Conservation (phyloP, 2,797 vertebrate species). For the Coreius guichenoti region DNA sequence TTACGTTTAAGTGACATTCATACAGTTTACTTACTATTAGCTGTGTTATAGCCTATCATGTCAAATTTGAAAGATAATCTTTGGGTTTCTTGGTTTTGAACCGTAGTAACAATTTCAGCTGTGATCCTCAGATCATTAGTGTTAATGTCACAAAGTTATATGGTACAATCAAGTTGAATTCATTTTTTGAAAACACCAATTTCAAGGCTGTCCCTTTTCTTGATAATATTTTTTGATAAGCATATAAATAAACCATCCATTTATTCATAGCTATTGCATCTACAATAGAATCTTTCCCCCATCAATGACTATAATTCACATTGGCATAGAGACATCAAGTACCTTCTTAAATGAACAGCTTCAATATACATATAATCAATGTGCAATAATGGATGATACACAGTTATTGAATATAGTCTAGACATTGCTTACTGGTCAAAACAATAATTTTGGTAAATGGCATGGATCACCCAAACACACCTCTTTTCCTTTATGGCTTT, state of each 20-base stretch:
- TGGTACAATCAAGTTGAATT: neutral
- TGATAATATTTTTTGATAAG: conserved; percentile 9
- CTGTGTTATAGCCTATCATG: neutral
- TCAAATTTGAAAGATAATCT: conserved; percentile 2
- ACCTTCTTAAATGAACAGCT: conserved; percentile 23
- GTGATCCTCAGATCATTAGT: neutral
- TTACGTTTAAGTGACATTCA: neutral
- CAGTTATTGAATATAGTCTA: conserved; percentile 22
- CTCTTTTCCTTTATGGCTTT: conserved; percentile 59
- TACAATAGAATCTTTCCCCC: conserved; percentile 10
- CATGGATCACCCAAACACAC: conserved; percentile 33
- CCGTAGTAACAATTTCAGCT: neutral
- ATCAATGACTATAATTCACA: conserved; percentile 18
- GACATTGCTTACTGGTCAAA: conserved; percentile 34
- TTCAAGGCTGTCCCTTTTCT: neutral
- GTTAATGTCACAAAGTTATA: neutral
- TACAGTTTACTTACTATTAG: neutral
- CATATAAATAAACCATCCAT: conserved; percentile 25
- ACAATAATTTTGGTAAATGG: conserved; percentile 35
- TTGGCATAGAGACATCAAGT: conserved; percentile 35
- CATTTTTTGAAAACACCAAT: conserved; percentile 39
- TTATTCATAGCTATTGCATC: conserved; percentile 25
- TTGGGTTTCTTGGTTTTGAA: conserved; percentile 23
- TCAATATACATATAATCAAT: conserved; percentile 32
- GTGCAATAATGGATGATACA: conserved; percentile 36